Evolutionary conservation across 2,797 vertebrate species (phyloP).

Genomic region (Otolemur crassicaudatus): DNA sequence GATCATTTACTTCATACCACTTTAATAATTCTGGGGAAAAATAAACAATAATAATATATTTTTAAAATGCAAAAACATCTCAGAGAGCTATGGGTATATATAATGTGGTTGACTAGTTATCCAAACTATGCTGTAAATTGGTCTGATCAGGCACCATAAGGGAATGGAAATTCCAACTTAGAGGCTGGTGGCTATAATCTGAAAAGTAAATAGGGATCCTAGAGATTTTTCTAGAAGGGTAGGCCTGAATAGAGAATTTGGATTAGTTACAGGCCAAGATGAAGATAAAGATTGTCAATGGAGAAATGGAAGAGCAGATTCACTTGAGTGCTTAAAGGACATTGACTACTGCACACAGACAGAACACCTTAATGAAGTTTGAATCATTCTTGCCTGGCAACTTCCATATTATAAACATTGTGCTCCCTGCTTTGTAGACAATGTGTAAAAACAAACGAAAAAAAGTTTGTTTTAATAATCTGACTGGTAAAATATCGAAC

Average conservation of each 20-base stretch:
- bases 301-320: slow-evolving; percentile 6
- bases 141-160: neutral
- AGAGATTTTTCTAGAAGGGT: neutral
- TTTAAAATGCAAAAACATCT: slow-evolving; percentile 10
- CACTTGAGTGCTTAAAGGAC: neutral
- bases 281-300: neutral
- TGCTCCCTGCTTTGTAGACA: neutral
- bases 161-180: slow-evolving; percentile 11
- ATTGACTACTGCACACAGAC: neutral
- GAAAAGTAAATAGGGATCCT: neutral
- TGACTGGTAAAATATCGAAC: slow-evolving; percentile 23
- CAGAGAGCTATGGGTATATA: neutral
- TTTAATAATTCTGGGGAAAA: neutral
- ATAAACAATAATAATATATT: neutral
- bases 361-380: slow-evolving; percentile 19
- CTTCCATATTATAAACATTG: neutral
- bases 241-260: neutral
- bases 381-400: neutral
- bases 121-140: neutral
- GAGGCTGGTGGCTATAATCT: neutral
- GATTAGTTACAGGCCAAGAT: neutral
- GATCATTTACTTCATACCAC: neutral
- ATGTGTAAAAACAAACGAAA: slow-evolving; percentile 31
- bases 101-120: neutral
- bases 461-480: neutral